phyloP scores from a whole-genome alignment of 2,888 invertebrate species.

The Phasia obesa region DNA sequence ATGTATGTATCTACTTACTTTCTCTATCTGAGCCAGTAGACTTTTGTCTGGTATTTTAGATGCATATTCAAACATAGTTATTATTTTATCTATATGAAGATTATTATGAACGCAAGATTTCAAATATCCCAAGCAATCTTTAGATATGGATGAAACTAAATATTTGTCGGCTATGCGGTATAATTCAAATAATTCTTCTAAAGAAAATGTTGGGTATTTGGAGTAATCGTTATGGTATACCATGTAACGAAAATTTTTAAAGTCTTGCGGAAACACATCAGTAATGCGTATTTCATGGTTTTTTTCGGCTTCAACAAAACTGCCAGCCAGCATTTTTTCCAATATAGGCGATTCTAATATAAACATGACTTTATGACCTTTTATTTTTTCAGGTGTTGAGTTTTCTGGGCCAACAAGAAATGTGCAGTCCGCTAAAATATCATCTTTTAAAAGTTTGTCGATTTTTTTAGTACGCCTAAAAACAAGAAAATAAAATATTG shows the following conservation, averaged over 20 bases:
- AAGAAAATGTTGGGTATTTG: not conserved
- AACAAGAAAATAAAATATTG: constrained; percentile 18
- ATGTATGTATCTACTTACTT: constrained; percentile 2
- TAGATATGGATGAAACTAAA: constrained; percentile 14
- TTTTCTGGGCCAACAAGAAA: constrained; percentile 54
- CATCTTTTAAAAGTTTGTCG: not conserved
- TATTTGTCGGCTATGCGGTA: constrained; percentile 37
- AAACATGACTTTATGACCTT: constrained; percentile 55
- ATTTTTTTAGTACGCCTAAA: constrained; percentile 22
- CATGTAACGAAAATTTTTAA: constrained; percentile 49
- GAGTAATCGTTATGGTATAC: not conserved
- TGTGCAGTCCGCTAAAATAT: constrained; percentile 34
- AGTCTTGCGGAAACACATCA: constrained; percentile 33
- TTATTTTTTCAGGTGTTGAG: constrained; percentile 27
- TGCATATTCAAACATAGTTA: constrained; percentile 11
- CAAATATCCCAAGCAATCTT: not conserved
- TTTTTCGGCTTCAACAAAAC: constrained; percentile 37
- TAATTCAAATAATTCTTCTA: constrained; percentile 29
- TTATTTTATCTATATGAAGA: not conserved
- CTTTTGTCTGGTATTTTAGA: not conserved
- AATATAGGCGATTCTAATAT: constrained; percentile 46
- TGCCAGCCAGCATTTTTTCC: constrained; percentile 35
- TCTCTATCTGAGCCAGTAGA: not conserved
- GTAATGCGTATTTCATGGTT: constrained; percentile 28
- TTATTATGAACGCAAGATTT: not conserved